Conservation (phyloP, 2,888 invertebrate genomes). For the Sinhomidia bicolor region DNA sequence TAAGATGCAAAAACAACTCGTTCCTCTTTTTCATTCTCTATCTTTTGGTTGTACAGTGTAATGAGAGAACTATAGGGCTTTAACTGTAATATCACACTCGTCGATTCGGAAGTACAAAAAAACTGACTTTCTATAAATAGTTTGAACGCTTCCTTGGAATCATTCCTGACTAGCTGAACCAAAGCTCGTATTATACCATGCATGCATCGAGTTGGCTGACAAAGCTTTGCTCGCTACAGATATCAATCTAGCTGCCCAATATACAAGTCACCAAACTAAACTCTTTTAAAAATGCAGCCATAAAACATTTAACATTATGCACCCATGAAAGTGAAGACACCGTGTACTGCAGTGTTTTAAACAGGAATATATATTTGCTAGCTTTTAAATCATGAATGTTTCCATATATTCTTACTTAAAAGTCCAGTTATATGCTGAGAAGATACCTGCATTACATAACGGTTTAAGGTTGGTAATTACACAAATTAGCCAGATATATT, state of each 20-base stretch:
- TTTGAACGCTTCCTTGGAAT: constrained; percentile 69
- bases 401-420: too few relatives aligned
- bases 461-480: too few relatives aligned
- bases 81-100: constrained; percentile 28
- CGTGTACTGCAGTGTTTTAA: neutral
- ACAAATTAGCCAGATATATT: too few relatives aligned
- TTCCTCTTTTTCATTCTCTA: constrained; percentile 31
- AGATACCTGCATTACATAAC: too few relatives aligned
- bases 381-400: too few relatives aligned
- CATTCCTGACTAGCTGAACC: constrained; percentile 48
- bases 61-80: constrained; percentile 13
- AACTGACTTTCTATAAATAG: constrained; percentile 80
- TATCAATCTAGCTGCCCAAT: neutral
- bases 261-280: neutral
- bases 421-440: too few relatives aligned
- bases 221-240: neutral
- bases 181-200: neutral
- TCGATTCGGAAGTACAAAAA: constrained; percentile 63
- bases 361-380: neutral
- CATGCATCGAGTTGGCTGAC: neutral
- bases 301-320: neutral
- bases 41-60: neutral
- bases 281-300: constrained; percentile 15
- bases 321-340: neutral
- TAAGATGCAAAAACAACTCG: constrained; percentile 21